Base-by-base conservation (phyloP, 2,888 invertebrate genomes). In the Halocaridina rubra region DNA sequence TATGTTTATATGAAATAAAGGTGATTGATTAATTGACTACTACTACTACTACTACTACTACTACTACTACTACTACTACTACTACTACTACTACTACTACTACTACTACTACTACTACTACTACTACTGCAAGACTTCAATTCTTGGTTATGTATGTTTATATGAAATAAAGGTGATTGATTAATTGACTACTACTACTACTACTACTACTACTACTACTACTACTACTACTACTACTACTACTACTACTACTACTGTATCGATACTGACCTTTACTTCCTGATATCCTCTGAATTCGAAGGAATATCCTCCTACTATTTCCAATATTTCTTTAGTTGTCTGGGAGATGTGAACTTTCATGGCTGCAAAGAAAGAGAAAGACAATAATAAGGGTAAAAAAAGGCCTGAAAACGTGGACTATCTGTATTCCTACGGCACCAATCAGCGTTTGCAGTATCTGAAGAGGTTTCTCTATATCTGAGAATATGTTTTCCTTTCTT, bases 281-380 rank as follows among this genome's bases (percentile, higher is more conserved):
- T 85, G 82, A 32, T 87, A 85, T 5, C 87, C 87, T n/a, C 87
- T 33, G 80, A 87, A 87, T 57, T 87, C 85, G 19, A 75, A 87
- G 39, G 81, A 59, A 33, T 87, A 87, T 3, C 87, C 87, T 8
- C 85, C 87, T 13, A 85, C 29, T n/a, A 74, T 33, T 32, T 87
- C 87, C 27, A 87, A 74, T 0, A 87, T 22, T 69, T 87, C 85
- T 59, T 87, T 87, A 24, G 87, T 85, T 4, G 67, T 27, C 72
- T 84, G 87, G 13, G 82, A 81, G 19, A 87, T 53, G 72, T 87
- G 87, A n/a, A 85, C 80, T 59, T 85, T 85, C 85, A 87, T 87
- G 19, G 87, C 87, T 87, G 74, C 0, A 0, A 13, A 29, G 29
- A 16, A 24, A 16, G 16, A 29, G 4, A 53, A 19, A 1, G 13